Percentiles rank a stretch among this genome's conserved stretches.
Evolutionary conservation across 2,113 vertebrate species (phyloP).

Genomic region (Leptocoma aspasia): DNA sequence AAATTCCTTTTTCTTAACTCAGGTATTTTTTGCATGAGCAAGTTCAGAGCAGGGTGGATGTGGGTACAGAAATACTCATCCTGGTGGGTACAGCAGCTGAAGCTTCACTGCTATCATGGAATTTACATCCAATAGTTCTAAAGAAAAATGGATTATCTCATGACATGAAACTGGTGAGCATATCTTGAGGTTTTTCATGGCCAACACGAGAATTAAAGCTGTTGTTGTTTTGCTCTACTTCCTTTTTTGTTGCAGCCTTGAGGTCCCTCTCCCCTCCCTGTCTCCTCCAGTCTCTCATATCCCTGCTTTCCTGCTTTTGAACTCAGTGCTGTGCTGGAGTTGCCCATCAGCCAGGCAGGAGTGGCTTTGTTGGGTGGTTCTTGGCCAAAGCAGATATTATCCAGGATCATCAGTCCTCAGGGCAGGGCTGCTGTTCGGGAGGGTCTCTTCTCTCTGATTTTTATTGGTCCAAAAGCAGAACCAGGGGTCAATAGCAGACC

Average conservation of each 20-base stretch:
- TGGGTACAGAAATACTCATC: not conserved
- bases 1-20: not conserved
- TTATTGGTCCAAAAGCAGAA: not conserved
- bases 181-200: not conserved
- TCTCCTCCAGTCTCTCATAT: not conserved
- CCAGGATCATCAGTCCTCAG: not conserved
- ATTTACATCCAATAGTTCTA: not conserved
- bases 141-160: not conserved
- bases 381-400: not conserved
- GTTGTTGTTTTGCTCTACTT: not conserved
- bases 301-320: not conserved
- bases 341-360: not conserved
- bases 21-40: not conserved
- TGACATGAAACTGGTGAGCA: too few relatives aligned
- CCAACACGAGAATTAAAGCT: not conserved
- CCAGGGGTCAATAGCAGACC: not conserved
- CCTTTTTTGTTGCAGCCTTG: not conserved
- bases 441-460: not conserved
- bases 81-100: not conserved
- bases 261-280: not conserved
- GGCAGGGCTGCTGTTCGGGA: not conserved
- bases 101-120: accelerated
- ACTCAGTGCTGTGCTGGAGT: not conserved
- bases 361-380: not conserved
- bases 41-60: not conserved